Conservation (phyloP, 2,888 invertebrate species). For the Trissolcus japonicus region DNA sequence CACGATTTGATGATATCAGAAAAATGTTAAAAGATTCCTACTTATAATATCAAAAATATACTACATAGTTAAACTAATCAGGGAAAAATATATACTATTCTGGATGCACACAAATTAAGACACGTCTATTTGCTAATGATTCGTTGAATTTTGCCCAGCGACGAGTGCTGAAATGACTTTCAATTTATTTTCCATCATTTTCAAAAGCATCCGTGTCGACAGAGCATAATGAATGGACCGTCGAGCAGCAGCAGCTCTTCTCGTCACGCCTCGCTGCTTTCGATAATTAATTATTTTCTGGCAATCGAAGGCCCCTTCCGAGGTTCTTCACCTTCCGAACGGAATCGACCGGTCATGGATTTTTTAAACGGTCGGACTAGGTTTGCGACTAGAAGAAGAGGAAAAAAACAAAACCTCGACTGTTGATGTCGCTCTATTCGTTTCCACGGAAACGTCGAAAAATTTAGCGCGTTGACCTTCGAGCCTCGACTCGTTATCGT, state of each 20-base stretch:
- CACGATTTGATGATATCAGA: too few relatives aligned
- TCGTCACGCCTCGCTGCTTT: conserved; percentile 49
- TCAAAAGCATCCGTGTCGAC: conserved; percentile 41
- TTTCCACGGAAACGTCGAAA: conserved; percentile 12
- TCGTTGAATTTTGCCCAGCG: conserved; percentile 9
- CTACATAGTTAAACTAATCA: too few relatives aligned
- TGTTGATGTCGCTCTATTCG: neutral
- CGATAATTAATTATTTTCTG: conserved; percentile 66
- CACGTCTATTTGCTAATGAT: neutral
- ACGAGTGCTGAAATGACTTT: conserved; percentile 18
- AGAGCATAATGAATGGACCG: conserved; percentile 47
- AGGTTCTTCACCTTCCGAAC: conserved; percentile 42
- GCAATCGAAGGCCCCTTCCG: conserved; percentile 58
- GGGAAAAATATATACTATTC: too few relatives aligned
- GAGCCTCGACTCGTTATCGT: conserved; percentile 31
- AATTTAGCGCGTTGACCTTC: conserved; percentile 13
- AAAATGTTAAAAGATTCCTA: too few relatives aligned
- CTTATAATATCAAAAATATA: too few relatives aligned
- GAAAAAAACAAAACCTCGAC: neutral
- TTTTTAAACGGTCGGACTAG: too few relatives aligned
- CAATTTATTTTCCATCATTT: conserved; percentile 47
- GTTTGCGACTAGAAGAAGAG: conserved; percentile 5
- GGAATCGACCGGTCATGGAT: conserved; percentile 42
- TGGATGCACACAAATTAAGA: neutral
- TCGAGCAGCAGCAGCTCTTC: conserved; percentile 25